Conservation (phyloP, 2,888 invertebrate species). For the Rotaria sp. region DNA sequence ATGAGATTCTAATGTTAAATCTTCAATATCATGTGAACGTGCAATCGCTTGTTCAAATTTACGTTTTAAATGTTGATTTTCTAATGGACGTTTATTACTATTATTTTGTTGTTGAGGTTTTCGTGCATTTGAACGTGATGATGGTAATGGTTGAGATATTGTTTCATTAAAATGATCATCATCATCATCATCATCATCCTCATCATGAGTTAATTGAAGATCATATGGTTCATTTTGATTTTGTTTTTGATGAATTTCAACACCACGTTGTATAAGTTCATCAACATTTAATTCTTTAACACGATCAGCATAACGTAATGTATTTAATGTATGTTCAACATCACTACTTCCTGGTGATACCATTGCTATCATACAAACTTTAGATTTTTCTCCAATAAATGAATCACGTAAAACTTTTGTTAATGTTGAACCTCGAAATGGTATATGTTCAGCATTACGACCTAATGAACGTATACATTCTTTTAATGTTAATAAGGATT, state of each 20-base stretch:
- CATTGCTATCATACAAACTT: conserved; percentile 99
- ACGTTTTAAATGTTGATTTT: not conserved
- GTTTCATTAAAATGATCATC: conserved; percentile 8
- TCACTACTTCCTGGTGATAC: conserved; percentile 91
- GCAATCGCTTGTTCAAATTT: conserved; percentile 35
- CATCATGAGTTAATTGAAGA: not conserved
- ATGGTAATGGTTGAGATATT: not conserved
- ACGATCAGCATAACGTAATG: conserved; percentile 86
- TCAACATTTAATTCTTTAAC: conserved; percentile 39
- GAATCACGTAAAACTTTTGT: conserved; percentile 92
- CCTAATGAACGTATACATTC: conserved; percentile 78
- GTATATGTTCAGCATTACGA: conserved; percentile 87
- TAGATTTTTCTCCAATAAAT: conserved; percentile 93
- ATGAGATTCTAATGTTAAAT: conserved; percentile 37
- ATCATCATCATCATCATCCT: conserved; percentile 39
- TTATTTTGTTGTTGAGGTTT: not conserved
- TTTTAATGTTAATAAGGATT: conserved; percentile 82
- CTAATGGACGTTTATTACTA: not conserved
- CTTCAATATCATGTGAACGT: conserved; percentile 36
- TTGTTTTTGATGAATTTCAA: conserved; percentile 26
- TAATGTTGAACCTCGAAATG: conserved; percentile 91
- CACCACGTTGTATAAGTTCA: conserved; percentile 25
- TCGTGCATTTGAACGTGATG: not conserved
- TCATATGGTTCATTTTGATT: not conserved
- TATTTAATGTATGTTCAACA: conserved; percentile 95